Evolutionary conservation across 1,140 invertebrate species (phyloP).

Genomic region (Caerostris extrusa): DNA sequence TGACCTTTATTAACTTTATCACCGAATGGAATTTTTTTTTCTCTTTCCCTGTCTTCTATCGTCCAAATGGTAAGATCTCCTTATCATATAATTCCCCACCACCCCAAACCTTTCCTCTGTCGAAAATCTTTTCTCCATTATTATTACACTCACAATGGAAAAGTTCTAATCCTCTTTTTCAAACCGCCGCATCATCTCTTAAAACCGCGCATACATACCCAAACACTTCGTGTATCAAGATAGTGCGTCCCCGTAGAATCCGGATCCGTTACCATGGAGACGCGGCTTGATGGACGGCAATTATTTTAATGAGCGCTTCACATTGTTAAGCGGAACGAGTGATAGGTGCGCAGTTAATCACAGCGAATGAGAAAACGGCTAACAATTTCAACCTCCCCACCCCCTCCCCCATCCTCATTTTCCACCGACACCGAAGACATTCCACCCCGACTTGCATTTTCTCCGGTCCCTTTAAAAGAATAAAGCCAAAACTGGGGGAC

Average conservation of each 20-base stretch:
- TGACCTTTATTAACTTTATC: slow-evolving; percentile 42
- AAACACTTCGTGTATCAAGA: slow-evolving; percentile 73
- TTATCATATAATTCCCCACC: not conserved
- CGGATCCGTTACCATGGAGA: slow-evolving; percentile 63
- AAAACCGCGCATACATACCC: slow-evolving; percentile 64
- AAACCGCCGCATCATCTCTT: not conserved
- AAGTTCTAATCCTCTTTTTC: slow-evolving; percentile 37
- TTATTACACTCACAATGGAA: slow-evolving; percentile 37
- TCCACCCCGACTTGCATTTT: not conserved
- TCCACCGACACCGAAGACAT: slow-evolving; percentile 29
- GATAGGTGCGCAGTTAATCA: slow-evolving; percentile 76
- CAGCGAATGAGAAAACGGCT: slow-evolving; percentile 74
- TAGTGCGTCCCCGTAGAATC: slow-evolving; percentile 72
- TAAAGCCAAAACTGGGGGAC: slow-evolving; percentile 14
- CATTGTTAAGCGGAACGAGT: slow-evolving; percentile 75
- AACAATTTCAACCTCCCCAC: slow-evolving; percentile 66
- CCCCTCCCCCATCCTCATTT: not conserved
- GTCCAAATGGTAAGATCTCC: slow-evolving; percentile 30
- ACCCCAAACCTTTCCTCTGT: not conserved
- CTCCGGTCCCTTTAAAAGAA: slow-evolving; percentile 63
- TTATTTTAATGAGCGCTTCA: slow-evolving; percentile 77
- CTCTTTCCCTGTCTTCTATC: not conserved
- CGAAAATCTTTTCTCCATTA: not conserved
- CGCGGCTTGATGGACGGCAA: slow-evolving; percentile 74
- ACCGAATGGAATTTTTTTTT: slow-evolving; percentile 5